These are phyloP conservation scores for Morbakka virulenta DNA, from an alignment of 30 jellyfish, hydroid and myxozoan species.

Conservation along the genomic window DNA sequence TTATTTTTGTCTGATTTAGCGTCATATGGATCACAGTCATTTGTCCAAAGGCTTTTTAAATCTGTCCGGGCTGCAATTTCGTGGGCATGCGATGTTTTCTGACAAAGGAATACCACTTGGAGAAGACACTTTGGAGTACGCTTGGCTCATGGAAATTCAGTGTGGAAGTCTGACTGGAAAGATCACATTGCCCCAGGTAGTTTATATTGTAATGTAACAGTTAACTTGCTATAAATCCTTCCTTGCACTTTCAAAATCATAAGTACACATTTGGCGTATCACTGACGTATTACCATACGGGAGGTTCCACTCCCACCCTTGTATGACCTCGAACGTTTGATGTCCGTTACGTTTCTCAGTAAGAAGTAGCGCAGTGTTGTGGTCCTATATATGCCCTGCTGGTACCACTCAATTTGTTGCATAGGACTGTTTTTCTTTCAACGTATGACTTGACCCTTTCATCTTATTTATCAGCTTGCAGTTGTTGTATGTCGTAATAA, in stretches of 20 bases:
- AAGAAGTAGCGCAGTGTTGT: too few species aligned
- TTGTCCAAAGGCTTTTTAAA: conserved; percentile 69
- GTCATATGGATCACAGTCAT: conserved; percentile 75
- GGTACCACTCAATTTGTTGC: too few species aligned
- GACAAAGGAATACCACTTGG: conserved; percentile 80
- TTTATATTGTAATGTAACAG: background rate
- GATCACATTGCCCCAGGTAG: conserved; percentile 68
- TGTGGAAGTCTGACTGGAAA: conserved; percentile 84
- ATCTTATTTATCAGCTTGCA: too few species aligned
- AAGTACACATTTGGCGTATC: too few species aligned
- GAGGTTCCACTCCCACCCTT: too few species aligned
- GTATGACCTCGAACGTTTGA: too few species aligned
- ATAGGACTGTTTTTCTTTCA: too few species aligned
- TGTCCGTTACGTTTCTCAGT: too few species aligned
- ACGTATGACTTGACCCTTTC: too few species aligned
- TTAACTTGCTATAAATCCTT: background rate
- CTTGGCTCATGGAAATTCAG: conserved; percentile 89
- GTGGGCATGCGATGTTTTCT: conserved; percentile 97
- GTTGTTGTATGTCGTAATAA: too few species aligned
- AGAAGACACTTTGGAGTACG: conserved; percentile 83
- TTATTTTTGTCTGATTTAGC: conserved; percentile 36
- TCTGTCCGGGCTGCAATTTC: conserved; percentile 90
- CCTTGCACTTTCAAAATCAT: conserved; percentile 13
- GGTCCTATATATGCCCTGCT: too few species aligned
- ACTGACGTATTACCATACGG: too few species aligned